These are phyloP conservation scores for Dasypus novemcinctus DNA, from an alignment of 2,113 vertebrate genomes.

Conservation along the genomic window DNA sequence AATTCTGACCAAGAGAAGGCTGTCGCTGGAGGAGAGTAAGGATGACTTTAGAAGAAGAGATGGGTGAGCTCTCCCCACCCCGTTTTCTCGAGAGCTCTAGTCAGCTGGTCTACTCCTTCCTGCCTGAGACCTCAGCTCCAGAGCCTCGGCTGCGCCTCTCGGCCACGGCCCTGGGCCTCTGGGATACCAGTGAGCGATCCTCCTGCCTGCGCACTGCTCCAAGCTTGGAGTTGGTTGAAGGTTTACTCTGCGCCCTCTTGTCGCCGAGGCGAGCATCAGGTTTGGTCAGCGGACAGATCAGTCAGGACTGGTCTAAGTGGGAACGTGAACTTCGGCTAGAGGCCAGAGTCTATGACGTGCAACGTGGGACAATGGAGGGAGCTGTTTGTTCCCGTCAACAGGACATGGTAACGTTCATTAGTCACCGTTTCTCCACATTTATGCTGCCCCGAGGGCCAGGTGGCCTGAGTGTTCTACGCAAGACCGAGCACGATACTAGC, in stretches of 20 bases:
- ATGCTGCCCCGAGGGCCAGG: not conserved
- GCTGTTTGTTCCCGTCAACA: not conserved
- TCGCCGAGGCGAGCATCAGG: not conserved
- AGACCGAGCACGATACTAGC: not conserved
- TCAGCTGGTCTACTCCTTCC: not conserved
- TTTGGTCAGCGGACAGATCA: not conserved
- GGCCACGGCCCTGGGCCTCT: no score
- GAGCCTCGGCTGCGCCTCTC: not conserved
- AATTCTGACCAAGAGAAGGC: not conserved
- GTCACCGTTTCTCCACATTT: not conserved
- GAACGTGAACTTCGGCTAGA: not conserved
- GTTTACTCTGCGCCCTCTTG: not conserved
- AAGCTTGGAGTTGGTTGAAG: not conserved
- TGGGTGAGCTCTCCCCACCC: not conserved
- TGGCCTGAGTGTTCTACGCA: not conserved
- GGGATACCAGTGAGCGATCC: rapidly evolving
- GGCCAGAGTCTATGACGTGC: not conserved
- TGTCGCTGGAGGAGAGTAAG: not conserved
- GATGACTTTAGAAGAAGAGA: not conserved
- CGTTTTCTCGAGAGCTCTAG: not conserved
- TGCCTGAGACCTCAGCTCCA: not conserved
- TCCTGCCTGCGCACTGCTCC: not conserved
- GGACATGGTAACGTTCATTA: not conserved
- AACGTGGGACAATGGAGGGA: not conserved
- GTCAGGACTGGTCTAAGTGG: not conserved